phyloP scores from a whole-genome alignment of 2,797 vertebrate genomes.

The Botia kubotai region DNA sequence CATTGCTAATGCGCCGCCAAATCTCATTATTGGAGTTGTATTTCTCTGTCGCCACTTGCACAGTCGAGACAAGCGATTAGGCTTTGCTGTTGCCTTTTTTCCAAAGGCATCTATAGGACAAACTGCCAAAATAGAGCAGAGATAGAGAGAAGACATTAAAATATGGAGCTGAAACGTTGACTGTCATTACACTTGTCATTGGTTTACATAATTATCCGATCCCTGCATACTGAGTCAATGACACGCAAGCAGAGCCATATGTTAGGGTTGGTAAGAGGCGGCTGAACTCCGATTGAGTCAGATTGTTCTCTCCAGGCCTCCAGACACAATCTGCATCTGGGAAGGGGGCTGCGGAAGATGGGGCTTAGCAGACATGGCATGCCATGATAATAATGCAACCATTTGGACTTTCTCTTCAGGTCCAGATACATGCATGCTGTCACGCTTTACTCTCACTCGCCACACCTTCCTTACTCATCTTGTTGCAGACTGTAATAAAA shows the following conservation, averaged over 20 bases:
- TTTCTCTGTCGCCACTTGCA: slow-evolving; percentile 46
- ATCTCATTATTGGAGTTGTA: slow-evolving; percentile 63
- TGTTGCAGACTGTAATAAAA: slow-evolving; percentile 9
- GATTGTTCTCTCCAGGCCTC: slow-evolving; percentile 70
- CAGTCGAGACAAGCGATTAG: slow-evolving; percentile 58
- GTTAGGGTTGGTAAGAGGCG: slow-evolving; percentile 68
- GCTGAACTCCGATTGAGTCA: slow-evolving; percentile 71
- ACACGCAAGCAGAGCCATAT: slow-evolving; percentile 73
- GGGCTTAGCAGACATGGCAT: slow-evolving; percentile 62
- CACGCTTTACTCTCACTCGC: slow-evolving; percentile 25
- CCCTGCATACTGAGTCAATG: slow-evolving; percentile 70
- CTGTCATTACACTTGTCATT: slow-evolving; percentile 68
- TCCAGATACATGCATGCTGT: slow-evolving; percentile 26
- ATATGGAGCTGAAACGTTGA: slow-evolving; percentile 52
- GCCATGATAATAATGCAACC: slow-evolving; percentile 64
- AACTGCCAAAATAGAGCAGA: slow-evolving; percentile 23
- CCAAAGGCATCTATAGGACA: slow-evolving; percentile 38
- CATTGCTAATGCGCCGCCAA: slow-evolving; percentile 58
- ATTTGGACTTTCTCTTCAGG: slow-evolving; percentile 56
- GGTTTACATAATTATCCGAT: slow-evolving; percentile 77
- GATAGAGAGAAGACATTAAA: background rate
- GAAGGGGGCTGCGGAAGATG: slow-evolving; percentile 31
- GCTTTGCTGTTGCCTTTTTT: slow-evolving; percentile 25
- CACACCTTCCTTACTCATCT: slow-evolving; percentile 14
- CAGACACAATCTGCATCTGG: slow-evolving; percentile 72